phyloP scores from a whole-genome alignment of 64 coral and sea anemone species.

The Montipora sp. region DNA sequence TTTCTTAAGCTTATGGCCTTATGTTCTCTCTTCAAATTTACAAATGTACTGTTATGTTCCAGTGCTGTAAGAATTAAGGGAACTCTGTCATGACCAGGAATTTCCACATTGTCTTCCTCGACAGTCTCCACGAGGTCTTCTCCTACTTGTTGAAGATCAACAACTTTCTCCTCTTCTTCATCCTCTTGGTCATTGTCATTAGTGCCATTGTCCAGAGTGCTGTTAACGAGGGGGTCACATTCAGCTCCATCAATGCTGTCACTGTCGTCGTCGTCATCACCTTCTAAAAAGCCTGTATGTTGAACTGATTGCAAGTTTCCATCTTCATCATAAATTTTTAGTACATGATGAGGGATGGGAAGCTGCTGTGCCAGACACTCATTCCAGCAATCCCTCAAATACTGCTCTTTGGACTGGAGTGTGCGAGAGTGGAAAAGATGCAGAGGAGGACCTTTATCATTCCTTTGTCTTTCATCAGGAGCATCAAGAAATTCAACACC shows the following conservation, averaged over 20 bases:
- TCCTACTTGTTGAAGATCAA: no score
- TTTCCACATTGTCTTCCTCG: neutral
- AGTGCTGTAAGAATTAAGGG: no score
- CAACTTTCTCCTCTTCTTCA: no score
- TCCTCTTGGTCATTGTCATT: neutral
- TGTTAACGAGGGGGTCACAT: no score
- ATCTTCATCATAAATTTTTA: conserved; percentile 42
- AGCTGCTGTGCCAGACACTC: conserved; percentile 3
- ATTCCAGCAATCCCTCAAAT: conserved; percentile 35
- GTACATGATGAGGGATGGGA: conserved; percentile 29
- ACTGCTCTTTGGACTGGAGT: conserved; percentile 29
- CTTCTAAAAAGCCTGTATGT: conserved; percentile 53
- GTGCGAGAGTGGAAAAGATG: conserved; percentile 57
- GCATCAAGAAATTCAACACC: conserved; percentile 63
- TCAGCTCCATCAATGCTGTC: neutral
- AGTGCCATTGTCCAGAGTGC: no score
- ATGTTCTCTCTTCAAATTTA: no score
- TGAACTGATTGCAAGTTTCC: conserved; percentile 12
- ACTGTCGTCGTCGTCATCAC: neutral
- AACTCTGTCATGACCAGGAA: neutral
- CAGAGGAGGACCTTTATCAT: conserved; percentile 47
- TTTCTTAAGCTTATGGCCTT: no score
- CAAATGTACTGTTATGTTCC: no score
- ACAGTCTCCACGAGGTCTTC: neutral
- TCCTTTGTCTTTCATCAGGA: conserved; percentile 13